Evolutionary conservation across 2,888 invertebrate genomes (phyloP).

Genomic region (Lithophane leautieri): DNA sequence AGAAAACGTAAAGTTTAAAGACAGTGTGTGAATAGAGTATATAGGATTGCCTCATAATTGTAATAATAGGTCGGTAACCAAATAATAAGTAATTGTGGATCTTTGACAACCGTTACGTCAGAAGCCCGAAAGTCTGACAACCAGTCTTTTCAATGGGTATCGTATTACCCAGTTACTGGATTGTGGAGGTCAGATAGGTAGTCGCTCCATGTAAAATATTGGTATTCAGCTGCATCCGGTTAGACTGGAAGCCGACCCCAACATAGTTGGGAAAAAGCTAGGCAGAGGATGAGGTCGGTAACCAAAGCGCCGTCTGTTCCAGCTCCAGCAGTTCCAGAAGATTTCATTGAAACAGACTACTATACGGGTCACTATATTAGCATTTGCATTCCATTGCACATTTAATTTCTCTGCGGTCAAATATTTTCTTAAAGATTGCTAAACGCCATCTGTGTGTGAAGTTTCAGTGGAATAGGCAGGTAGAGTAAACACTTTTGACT

Average conservation of each 20-base stretch:
- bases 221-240: no score
- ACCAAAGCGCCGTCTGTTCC: background rate
- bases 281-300: no score
- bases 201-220: no score
- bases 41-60: background rate
- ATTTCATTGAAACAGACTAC: background rate
- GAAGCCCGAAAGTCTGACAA: no score
- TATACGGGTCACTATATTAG: background rate
- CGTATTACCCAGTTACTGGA: no score
- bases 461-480: background rate
- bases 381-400: slow-evolving; percentile 5
- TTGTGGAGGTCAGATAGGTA: no score
- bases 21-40: background rate
- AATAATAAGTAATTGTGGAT: no score
- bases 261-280: no score
- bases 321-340: slow-evolving; percentile 12
- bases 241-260: no score
- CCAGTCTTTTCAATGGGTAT: no score
- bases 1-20: background rate
- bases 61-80: background rate
- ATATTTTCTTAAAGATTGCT: background rate
- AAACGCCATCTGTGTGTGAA: background rate
- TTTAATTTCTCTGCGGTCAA: background rate
- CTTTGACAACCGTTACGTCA: no score
- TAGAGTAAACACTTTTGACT: background rate